phyloP scores from a whole-genome alignment of 1,140 invertebrate species.

The Gerris buenoi region DNA sequence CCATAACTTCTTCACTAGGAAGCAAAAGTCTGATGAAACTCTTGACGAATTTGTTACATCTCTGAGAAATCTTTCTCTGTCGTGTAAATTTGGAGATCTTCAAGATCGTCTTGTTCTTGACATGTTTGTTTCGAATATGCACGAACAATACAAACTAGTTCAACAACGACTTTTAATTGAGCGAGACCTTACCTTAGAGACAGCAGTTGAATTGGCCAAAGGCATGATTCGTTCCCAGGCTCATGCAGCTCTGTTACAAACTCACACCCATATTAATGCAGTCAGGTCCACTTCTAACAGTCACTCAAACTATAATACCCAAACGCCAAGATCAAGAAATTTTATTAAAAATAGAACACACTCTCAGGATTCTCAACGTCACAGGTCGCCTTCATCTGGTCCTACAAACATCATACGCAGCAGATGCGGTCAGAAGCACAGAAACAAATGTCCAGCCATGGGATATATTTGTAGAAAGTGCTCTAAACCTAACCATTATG shows the following conservation, averaged over 20 bases:
- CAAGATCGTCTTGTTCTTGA: neutral
- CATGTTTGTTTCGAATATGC: neutral
- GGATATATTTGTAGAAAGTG: neutral
- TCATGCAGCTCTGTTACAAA: neutral
- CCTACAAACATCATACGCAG: neutral
- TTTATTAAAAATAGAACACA: too few relatives aligned
- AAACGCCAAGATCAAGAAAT: too few relatives aligned
- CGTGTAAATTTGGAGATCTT: neutral
- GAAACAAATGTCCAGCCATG: neutral
- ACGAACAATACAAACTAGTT: neutral
- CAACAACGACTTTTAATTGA: neutral
- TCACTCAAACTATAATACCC: neutral
- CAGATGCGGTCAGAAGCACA: neutral
- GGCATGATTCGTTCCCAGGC: neutral
- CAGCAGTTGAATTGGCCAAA: neutral
- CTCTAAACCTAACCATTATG: neutral
- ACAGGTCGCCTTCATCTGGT: neutral
- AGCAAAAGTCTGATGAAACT: neutral
- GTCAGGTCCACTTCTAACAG: neutral
- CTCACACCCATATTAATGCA: neutral
- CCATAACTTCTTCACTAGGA: neutral
- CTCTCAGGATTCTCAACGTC: too few relatives aligned
- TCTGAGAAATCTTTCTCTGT: neutral
- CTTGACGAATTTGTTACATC: neutral
- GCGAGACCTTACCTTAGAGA: neutral